These are phyloP conservation scores for Agrotis puta DNA, from an alignment of 2,888 invertebrate species.

Conservation along the genomic window DNA sequence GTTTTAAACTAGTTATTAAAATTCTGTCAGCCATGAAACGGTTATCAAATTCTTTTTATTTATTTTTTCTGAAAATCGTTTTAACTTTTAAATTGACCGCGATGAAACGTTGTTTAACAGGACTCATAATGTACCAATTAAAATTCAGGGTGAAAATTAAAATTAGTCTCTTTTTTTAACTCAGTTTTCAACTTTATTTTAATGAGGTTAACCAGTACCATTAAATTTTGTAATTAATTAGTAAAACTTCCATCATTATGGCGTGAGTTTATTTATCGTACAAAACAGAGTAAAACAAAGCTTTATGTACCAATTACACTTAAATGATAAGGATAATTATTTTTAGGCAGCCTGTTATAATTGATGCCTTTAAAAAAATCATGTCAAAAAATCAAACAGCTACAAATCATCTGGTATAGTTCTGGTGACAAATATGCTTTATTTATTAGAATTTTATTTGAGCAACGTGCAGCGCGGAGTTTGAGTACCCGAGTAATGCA, in stretches of 20 bases:
- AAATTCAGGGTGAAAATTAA: slow-evolving; percentile 38
- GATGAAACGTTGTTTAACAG: slow-evolving; percentile 53
- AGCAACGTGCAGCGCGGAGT: too few species aligned
- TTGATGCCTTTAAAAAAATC: too few species aligned
- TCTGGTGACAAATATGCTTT: too few species aligned
- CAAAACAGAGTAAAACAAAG: not conserved
- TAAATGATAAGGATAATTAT: too few species aligned
- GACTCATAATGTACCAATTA: slow-evolving; percentile 53
- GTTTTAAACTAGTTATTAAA: slow-evolving; percentile 52
- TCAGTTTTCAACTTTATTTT: slow-evolving; percentile 32
- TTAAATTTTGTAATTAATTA: not conserved
- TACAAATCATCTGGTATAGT: too few species aligned
- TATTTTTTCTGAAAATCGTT: slow-evolving; percentile 34
- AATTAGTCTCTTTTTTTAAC: slow-evolving; percentile 19
- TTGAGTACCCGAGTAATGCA: too few species aligned
- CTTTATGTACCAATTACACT: not conserved
- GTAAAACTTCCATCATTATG: not conserved
- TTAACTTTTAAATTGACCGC: slow-evolving; percentile 53
- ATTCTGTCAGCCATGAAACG: slow-evolving; percentile 36
- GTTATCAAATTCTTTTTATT: slow-evolving; percentile 25
- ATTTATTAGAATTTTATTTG: too few species aligned
- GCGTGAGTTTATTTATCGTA: too few species aligned
- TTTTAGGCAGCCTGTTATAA: too few species aligned
- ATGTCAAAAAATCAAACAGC: too few species aligned
- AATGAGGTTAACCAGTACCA: not conserved